Evolutionary conservation across 2,113 vertebrate genomes (phyloP), one percentile per base, ranked within the genome.

Genomic region (Rallus limicola): DNA sequence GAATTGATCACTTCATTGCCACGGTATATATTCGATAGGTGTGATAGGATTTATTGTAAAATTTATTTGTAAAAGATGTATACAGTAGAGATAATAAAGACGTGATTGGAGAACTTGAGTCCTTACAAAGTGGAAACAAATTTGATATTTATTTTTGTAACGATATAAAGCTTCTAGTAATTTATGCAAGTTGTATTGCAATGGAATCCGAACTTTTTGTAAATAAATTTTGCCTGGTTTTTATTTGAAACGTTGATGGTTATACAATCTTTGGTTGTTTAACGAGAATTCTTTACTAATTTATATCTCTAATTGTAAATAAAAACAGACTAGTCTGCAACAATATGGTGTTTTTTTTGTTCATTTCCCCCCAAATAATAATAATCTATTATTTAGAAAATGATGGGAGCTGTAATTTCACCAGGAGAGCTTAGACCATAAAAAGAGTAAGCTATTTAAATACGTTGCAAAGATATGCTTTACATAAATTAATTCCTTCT

Each of bases 91-190:
- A 98, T 97, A 98, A 98, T 97, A 97, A 98, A 98, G 95, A 98
- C 10, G 97, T 98, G 98, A 98, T 98, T 98, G 98, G 98, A 98
- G 98, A 99, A 99, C 98, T 98, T 98, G 98, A 99, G 98, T 98
- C 99, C 98, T 99, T 99, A 98, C 98, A 98, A 99, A 99, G 98
- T 99, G 99, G 98, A 99, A 98, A 98, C 97, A 99, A 99, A 99
- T 99, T 99, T 99, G 99, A 99, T 99, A 99, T 99, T 99, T 99
- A 99, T 99, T 99, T 99, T 99, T 99, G 98, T 99, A 99, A 99
- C 92, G 96, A 99, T 97, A 99, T 98, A 98, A 98, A 99, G 98
- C 99, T 99, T 98, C 98, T 98, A 98, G 98, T 99, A 99, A 99
- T 99, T 99, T 99, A 99, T 99, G 99, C 99, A 99, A 99, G 99